Evolutionary conservation across 92 coral and sea anemone genomes (phyloP).

Genomic region (Montipora capitata): DNA sequence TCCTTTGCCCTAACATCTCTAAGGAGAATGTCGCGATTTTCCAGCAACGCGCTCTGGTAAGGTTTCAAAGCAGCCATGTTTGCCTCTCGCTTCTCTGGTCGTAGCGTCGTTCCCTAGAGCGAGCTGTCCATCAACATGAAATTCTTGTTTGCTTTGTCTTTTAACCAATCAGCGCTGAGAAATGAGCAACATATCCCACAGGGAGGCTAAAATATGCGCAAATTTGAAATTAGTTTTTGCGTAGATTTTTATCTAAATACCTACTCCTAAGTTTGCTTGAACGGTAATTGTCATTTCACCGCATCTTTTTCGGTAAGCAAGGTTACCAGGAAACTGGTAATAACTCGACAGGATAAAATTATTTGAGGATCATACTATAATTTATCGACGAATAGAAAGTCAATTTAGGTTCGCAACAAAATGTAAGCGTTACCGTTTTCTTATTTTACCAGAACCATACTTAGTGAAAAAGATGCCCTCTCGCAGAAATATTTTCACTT

Average conservation of each 20-base stretch:
- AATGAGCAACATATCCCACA: constrained; percentile 53
- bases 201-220: constrained; percentile 36
- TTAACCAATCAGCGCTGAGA: constrained; percentile 78
- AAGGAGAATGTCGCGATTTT: constrained; percentile 84
- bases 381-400: neutral
- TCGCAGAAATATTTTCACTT: neutral
- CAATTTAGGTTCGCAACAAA: neutral
- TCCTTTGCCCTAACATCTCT: constrained; percentile 80
- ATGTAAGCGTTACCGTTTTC: neutral
- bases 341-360: constrained; percentile 6
- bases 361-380: neutral
- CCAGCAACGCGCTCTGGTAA: constrained; percentile 85
- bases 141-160: constrained; percentile 49
- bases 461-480: neutral
- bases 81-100: constrained; percentile 16
- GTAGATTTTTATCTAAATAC: constrained; percentile 29
- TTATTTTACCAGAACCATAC: neutral
- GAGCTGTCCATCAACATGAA: constrained; percentile 86
- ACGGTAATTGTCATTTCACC: constrained; percentile 29
- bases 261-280: constrained; percentile 28
- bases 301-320: constrained; percentile 31
- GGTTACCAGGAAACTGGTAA: constrained; percentile 36
- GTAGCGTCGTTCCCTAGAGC: constrained; percentile 71
- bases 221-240: constrained; percentile 1
- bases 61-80: constrained; percentile 92